Evolutionary conservation across 2,797 vertebrate species (phyloP).

Genomic region (Lepilemur septentrionalis): DNA sequence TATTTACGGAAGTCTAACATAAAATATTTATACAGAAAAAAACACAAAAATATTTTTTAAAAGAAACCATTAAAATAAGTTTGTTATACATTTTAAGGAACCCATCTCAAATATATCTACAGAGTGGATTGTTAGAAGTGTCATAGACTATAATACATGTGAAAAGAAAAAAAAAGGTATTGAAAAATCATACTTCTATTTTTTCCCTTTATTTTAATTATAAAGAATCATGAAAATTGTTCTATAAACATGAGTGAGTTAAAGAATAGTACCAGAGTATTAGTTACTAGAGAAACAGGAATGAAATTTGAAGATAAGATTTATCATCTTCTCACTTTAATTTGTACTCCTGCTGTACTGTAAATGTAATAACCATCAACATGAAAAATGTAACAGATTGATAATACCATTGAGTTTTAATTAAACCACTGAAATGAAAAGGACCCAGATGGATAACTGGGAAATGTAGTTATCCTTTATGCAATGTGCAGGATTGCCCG

Average conservation of each 20-base stretch:
- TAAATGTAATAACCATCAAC: constrained; percentile 89
- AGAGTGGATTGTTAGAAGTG: constrained; percentile 58
- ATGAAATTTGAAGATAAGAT: constrained; percentile 85
- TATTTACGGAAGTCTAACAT: background rate
- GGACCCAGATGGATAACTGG: constrained; percentile 87
- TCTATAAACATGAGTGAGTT: constrained; percentile 82
- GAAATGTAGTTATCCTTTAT: constrained; percentile 86
- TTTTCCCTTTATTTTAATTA: constrained; percentile 76
- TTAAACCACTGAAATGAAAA: constrained; percentile 90
- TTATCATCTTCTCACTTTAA: constrained; percentile 86
- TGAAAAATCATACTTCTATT: constrained; percentile 67
- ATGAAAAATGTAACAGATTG: constrained; percentile 90
- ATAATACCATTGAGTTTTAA: constrained; percentile 90
- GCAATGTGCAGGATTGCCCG: constrained; percentile 83
- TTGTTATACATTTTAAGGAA: constrained; percentile 22
- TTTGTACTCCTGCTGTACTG: constrained; percentile 88
- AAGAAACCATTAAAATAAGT: background rate
- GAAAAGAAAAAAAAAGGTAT: constrained; percentile 63
- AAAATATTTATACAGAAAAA: background rate
- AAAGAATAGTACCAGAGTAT: constrained; percentile 82
- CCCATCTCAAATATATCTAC: constrained; percentile 57
- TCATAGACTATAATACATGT: constrained; percentile 63
- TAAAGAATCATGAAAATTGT: constrained; percentile 82
- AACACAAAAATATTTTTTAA: background rate
- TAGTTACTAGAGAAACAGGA: constrained; percentile 85